A percentile compares a stretch with the other conserved stretches of the same genome.
Evolutionary conservation across 2,113 vertebrate genomes (phyloP).

Genomic region (Athene noctua): DNA sequence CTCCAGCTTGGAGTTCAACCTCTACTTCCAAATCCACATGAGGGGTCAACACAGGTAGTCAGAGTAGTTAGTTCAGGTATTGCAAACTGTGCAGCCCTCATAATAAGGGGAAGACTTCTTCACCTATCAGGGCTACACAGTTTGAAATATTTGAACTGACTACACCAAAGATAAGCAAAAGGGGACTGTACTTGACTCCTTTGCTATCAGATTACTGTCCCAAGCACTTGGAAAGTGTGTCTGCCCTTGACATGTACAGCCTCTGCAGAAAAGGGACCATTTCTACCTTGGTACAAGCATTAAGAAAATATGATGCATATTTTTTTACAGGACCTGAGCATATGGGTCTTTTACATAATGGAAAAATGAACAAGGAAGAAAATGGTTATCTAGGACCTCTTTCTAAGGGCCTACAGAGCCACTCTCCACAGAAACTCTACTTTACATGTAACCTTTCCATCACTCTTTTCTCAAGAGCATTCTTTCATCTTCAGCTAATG

Average conservation of each 20-base stretch:
- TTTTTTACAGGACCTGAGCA: not conserved
- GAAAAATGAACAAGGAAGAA: not conserved
- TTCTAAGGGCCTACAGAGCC: not conserved
- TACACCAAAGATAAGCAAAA: not conserved
- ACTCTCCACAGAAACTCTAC: not conserved
- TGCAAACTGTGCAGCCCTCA: not conserved
- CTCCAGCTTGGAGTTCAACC: not conserved
- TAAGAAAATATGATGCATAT: not conserved
- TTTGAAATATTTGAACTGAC: not conserved
- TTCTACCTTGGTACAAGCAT: not conserved
- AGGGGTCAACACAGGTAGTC: not conserved
- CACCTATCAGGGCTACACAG: not conserved
- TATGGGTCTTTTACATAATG: not conserved
- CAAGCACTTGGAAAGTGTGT: not conserved
- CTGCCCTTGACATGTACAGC: not conserved
- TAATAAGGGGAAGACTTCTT: not conserved
- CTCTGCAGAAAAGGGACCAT: not conserved
- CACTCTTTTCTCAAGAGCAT: not conserved
- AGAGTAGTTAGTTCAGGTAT: not conserved
- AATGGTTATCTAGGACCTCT: not conserved
- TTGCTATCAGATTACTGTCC: not conserved
- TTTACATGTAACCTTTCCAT: not conserved
- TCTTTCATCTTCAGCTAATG: not conserved
- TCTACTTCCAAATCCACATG: not conserved
- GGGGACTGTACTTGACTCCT: not conserved